Evolutionary conservation across 2,797 vertebrate species (phyloP).

Genomic region (Gymnothorax reevesii): DNA sequence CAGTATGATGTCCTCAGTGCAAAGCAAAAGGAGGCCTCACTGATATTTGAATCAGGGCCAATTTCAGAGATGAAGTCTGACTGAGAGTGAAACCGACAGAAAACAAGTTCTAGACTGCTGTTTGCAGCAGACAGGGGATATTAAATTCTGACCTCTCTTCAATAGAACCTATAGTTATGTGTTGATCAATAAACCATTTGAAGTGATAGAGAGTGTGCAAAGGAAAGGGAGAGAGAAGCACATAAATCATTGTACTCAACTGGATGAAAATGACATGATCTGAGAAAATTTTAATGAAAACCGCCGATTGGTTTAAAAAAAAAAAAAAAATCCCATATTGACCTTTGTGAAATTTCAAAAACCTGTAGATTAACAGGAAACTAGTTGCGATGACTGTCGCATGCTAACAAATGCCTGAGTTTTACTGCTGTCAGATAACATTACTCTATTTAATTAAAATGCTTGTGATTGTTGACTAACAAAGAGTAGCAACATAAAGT

Average conservation of each 20-base stretch:
- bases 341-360: not conserved
- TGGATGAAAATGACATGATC: not conserved
- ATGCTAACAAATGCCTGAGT: not conserved
- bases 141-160: constrained; percentile 77
- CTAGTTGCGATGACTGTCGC: not conserved
- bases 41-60: constrained; percentile 50
- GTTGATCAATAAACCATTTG: constrained; percentile 74
- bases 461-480: too few species aligned
- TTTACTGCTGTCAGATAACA: not conserved
- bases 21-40: constrained; percentile 34
- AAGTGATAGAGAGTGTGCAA: constrained; percentile 72
- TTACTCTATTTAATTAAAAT: not conserved
- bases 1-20: not conserved
- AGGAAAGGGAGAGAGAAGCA: constrained; percentile 30
- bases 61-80: constrained; percentile 52
- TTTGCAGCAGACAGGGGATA: constrained; percentile 73
- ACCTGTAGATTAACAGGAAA: not conserved
- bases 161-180: constrained; percentile 80
- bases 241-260: not conserved
- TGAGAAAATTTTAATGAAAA: not conserved
- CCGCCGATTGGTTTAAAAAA: not conserved
- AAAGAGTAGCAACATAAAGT: too few species aligned
- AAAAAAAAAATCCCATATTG: constrained; percentile 5
- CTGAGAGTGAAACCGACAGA: constrained; percentile 59
- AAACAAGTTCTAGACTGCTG: constrained; percentile 58